Percentiles rank a stretch among this genome's conserved stretches.
phyloP scores from a whole-genome alignment of 1,140 invertebrate species.

The Heliconius eleuchia region DNA sequence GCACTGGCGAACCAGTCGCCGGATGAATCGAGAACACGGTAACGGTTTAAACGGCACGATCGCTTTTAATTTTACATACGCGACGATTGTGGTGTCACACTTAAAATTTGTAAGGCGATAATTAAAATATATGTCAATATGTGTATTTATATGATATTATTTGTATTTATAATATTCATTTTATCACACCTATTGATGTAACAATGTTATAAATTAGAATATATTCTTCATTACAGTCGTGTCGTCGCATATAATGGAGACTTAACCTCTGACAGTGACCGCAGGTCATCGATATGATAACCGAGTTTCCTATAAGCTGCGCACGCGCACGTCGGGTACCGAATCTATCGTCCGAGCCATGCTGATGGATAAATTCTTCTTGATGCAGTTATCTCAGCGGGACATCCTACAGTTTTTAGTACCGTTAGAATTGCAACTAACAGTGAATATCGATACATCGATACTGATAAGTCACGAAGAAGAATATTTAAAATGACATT shows the following conservation, averaged over 20 bases:
- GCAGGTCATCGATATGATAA: constrained; percentile 64
- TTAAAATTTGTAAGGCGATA: background rate
- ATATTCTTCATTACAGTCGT: constrained; percentile 19
- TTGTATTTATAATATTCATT: too few species aligned
- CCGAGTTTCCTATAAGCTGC: constrained; percentile 50
- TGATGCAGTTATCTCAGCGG: constrained; percentile 35
- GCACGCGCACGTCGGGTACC: constrained; percentile 26
- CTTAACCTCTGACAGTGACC: constrained; percentile 53
- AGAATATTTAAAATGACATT: background rate
- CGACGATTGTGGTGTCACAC: constrained; percentile 17
- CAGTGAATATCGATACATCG: constrained; percentile 15
- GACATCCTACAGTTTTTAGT: constrained; percentile 36
- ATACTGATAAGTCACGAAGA: background rate
- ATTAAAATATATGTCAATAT: background rate
- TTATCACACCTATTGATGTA: background rate
- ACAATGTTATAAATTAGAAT: background rate
- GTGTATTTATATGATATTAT: too few species aligned
- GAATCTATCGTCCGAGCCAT: constrained; percentile 16
- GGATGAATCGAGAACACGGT: constrained; percentile 70
- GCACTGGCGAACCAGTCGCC: constrained; percentile 65
- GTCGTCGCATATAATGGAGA: constrained; percentile 37
- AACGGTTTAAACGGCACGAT: constrained; percentile 72
- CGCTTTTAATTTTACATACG: constrained; percentile 44
- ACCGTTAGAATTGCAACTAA: constrained; percentile 39
- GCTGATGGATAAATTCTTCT: constrained; percentile 25